These are phyloP conservation scores for Ennomos quercinarius DNA, from an alignment of 2,888 invertebrate species.

Conservation along the genomic window DNA sequence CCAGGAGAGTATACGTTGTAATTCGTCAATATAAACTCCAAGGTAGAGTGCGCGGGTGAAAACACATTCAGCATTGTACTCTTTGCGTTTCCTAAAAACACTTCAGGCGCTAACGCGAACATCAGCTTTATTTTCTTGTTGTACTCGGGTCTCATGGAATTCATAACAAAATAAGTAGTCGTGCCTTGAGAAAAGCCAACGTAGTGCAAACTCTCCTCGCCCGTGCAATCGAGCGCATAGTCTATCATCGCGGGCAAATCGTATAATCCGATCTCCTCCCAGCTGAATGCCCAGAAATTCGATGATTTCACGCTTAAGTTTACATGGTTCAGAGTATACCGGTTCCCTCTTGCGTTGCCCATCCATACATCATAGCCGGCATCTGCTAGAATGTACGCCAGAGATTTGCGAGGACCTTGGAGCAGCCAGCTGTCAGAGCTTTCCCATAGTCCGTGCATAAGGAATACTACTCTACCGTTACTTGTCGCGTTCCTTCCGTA, in stretches of 20 bases:
- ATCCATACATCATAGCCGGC: conserved; percentile 92
- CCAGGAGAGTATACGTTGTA: conserved; percentile 52
- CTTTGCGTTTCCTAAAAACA: conserved; percentile 30
- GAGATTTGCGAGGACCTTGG: conserved; percentile 85
- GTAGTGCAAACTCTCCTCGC: conserved; percentile 84
- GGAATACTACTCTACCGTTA: conserved; percentile 80
- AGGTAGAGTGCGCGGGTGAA: conserved; percentile 51
- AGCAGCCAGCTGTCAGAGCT: conserved; percentile 60
- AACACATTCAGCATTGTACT: conserved; percentile 54
- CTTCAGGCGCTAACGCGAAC: conserved; percentile 84
- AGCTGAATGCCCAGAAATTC: conserved; percentile 82
- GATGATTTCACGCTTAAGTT: conserved; percentile 42
- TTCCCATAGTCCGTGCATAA: conserved; percentile 92
- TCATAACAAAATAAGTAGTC: conserved; percentile 84
- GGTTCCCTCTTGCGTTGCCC: conserved; percentile 93
- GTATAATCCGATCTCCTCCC: conserved; percentile 89
- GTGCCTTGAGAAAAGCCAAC: conserved; percentile 90
- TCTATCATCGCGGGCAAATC: conserved; percentile 91
- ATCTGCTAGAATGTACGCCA: conserved; percentile 88
- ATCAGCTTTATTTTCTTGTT: conserved; percentile 83
- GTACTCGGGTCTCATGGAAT: conserved; percentile 82
- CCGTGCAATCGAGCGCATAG: conserved; percentile 79
- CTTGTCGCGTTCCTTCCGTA: conserved; percentile 34
- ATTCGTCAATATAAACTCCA: conserved; percentile 51
- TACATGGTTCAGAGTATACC: conserved; percentile 61